Evolutionary conservation across 64 coral and sea anemone species (phyloP).

Genomic region (Porites lutea): DNA sequence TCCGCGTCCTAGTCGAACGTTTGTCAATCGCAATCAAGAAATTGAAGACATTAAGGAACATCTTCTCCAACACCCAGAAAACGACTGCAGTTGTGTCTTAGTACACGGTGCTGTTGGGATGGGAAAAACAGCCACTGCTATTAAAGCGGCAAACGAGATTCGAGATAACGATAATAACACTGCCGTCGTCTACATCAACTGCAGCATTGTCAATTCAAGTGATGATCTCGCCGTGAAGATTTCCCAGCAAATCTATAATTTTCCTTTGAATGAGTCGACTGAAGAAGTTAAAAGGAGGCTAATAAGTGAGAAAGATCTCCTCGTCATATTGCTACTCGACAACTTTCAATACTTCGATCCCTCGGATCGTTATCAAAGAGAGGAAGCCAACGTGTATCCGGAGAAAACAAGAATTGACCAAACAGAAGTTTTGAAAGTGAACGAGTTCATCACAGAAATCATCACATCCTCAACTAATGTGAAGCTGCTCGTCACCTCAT

Average conservation of each 20-base stretch:
- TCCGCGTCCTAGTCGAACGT: background rate
- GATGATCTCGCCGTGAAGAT: background rate
- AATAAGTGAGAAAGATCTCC: background rate
- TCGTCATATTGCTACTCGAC: background rate
- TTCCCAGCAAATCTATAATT: background rate
- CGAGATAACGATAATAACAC: background rate
- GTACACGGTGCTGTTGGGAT: background rate
- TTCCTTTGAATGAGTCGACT: background rate
- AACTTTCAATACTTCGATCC: background rate
- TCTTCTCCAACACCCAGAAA: background rate
- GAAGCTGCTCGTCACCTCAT: background rate
- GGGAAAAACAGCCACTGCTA: background rate
- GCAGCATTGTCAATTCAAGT: background rate
- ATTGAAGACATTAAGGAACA: background rate
- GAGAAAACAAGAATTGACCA: background rate
- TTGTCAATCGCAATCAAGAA: background rate
- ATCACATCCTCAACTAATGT: background rate
- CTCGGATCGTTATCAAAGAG: background rate
- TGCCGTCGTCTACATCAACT: background rate
- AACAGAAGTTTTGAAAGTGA: background rate
- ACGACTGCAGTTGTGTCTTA: background rate
- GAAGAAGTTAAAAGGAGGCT: background rate
- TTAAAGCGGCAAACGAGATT: constrained; percentile 6
- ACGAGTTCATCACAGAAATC: background rate
- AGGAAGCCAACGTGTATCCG: background rate